Evolutionary conservation across 2,113 vertebrate species (phyloP).

Genomic region (Porphyrio hochstetteri): DNA sequence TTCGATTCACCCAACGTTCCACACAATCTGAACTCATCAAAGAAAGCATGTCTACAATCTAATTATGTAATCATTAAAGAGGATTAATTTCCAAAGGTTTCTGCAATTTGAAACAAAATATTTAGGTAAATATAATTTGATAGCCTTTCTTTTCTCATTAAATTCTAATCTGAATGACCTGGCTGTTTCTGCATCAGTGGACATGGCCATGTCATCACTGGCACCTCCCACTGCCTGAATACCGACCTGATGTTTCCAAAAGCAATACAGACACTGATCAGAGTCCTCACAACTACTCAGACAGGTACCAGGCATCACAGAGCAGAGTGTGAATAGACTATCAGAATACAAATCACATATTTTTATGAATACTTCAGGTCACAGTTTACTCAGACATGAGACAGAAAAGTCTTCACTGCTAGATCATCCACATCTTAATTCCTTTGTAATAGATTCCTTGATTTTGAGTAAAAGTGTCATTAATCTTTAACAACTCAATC

Average conservation of each 20-base stretch:
- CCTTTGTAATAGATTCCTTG: conserved; percentile 29
- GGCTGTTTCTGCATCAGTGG: not conserved
- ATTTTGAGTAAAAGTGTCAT: conserved; percentile 33
- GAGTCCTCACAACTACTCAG: not conserved
- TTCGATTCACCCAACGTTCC: not conserved
- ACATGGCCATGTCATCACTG: not conserved
- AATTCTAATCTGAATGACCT: not conserved
- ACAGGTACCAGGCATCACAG: not conserved
- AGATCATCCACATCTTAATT: conserved; percentile 23
- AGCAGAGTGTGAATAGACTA: not conserved
- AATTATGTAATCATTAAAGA: not conserved
- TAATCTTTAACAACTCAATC: conserved; percentile 47
- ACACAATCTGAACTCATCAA: not conserved
- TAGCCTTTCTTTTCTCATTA: not conserved
- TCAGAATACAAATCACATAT: not conserved
- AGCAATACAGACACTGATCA: not conserved
- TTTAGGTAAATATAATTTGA: not conserved
- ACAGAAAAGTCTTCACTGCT: conserved; percentile 31
- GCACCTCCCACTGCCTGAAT: not conserved
- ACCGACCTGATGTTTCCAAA: not conserved
- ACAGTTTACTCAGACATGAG: not conserved
- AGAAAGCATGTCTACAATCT: not conserved
- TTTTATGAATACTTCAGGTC: not conserved
- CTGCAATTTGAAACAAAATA: not conserved
- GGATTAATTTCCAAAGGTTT: not conserved